Evolutionary conservation across 2,113 vertebrate genomes (phyloP), one percentile per base, ranked within the genome.

Genomic region (Pelecanus crispus): DNA sequence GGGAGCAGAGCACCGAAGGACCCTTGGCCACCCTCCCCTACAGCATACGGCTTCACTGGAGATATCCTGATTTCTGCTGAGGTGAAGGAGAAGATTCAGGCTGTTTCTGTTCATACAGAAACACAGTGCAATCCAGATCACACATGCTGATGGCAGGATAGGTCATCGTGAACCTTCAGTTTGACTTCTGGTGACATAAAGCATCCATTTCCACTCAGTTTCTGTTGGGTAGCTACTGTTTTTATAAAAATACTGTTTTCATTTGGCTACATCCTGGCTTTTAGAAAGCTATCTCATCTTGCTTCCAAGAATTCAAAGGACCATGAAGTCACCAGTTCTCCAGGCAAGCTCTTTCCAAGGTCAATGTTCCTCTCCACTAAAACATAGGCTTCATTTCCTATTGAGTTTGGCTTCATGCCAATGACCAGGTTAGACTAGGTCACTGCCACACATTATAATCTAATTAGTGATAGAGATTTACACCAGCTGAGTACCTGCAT

Each of bases 201-300:
- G 0, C 25, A 14, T 7, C 25, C 0, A 0, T 58, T 74, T 14
- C 25, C 31, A 25, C 31, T 18, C 59, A 6, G 21, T 34, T 74
- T 28, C 65, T 17, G 11, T 24, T 62, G 47, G 14, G 63, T 8
- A 34, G 19, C 26, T 68, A 1, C 40, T 40, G 49, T 2, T 56
- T 55, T 19, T 5, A 12, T n/a, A n/a, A n/a, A n/a, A n/a, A n/a
- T 68, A 1, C 40, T 40, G 49, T 2, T 56, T 55, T 19, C 4
- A 12, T 38, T 28, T 6, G 28, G n/a, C 34, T 14, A 6, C 21
- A 3, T 20, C 34, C 22, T 68, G 24, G 7, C 38, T 44, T 26
- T 6, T 32, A 56, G 59, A 78, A 87, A 87, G 45, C 53, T 38
- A 18, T 42, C n/a, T 15, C 61, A 42, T 21, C 52, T 63, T 14